Conservation (phyloP, 2,888 invertebrate genomes). For the Philereme vetulata region DNA sequence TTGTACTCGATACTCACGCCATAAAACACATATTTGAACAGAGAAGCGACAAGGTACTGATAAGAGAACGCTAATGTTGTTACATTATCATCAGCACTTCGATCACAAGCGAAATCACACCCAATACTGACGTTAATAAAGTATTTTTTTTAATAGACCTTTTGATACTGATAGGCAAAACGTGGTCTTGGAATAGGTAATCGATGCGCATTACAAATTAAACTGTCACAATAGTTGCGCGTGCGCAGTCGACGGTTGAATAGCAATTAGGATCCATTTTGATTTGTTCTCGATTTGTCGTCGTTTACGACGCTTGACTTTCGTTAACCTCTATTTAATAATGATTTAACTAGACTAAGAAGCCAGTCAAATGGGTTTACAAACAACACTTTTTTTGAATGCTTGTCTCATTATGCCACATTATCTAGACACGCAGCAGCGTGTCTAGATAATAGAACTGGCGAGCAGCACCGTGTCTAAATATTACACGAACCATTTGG, state of each 20-base stretch:
- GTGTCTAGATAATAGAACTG: too few species aligned
- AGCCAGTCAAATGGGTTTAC: neutral
- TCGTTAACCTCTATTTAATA: conserved; percentile 34
- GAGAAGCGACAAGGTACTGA: neutral
- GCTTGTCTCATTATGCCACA: too few species aligned
- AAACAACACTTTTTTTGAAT: too few species aligned
- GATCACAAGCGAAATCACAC: conserved; percentile 16
- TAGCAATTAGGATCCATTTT: conserved; percentile 50
- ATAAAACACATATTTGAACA: conserved; percentile 14
- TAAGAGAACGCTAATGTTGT: conserved; percentile 8
- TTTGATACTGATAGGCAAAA: conserved; percentile 24
- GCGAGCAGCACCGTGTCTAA: too few species aligned
- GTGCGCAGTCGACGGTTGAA: conserved; percentile 48
- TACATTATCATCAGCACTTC: conserved; percentile 10
- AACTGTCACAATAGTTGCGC: conserved; percentile 59
- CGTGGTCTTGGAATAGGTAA: conserved; percentile 42
- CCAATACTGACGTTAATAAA: neutral
- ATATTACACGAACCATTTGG: too few species aligned
- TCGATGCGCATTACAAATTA: conserved; percentile 56
- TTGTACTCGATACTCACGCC: conserved; percentile 19
- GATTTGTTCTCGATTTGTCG: conserved; percentile 46
- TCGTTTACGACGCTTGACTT: conserved; percentile 33
- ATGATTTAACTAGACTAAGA: conserved; percentile 16
- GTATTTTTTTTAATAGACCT: neutral
- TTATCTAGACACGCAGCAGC: too few species aligned